Evolutionary conservation across 2,797 vertebrate species (phyloP).

Genomic region (Amphiprion clarkii): DNA sequence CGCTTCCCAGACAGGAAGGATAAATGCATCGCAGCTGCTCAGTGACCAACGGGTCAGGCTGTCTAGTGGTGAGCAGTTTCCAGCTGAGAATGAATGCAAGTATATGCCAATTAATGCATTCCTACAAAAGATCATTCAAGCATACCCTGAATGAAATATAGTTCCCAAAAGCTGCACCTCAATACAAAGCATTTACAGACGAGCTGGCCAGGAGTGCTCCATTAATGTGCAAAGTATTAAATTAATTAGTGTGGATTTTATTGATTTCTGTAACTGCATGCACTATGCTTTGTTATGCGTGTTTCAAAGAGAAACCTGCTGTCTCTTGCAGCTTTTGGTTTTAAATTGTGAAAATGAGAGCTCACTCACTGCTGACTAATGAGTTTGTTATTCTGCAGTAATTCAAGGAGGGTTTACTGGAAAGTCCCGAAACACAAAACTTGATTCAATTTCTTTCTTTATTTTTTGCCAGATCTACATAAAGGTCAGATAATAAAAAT

Average conservation of each 20-base stretch:
- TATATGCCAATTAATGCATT: conserved; percentile 7
- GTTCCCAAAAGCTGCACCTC: conserved; percentile 15
- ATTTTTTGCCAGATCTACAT: background rate
- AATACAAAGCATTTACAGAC: conserved; percentile 23
- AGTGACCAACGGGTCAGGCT: background rate
- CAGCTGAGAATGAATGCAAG: background rate
- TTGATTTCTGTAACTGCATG: conserved; percentile 48
- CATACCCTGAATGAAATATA: background rate
- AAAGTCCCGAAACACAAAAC: conserved; percentile 1
- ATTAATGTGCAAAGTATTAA: conserved; percentile 42
- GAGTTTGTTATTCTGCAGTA: conserved; percentile 24
- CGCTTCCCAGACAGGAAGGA: background rate
- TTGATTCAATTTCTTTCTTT: too few relatives aligned
- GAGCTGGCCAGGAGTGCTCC: conserved; percentile 10
- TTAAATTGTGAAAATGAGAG: conserved; percentile 1
- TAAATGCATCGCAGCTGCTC: background rate
- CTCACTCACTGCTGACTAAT: too few relatives aligned
- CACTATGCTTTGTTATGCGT: conserved; percentile 30
- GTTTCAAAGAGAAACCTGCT: conserved; percentile 19
- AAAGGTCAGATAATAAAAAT: background rate
- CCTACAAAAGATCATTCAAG: conserved; percentile 10
- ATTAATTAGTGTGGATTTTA: conserved; percentile 47
- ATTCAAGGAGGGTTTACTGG: conserved; percentile 16
- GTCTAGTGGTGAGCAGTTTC: background rate
- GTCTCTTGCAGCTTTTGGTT: conserved; percentile 1